Percentiles rank a stretch among this genome's conserved stretches.
phyloP scores from a whole-genome alignment of 2,113 vertebrate genomes.

The Peucedramus taeniatus region DNA sequence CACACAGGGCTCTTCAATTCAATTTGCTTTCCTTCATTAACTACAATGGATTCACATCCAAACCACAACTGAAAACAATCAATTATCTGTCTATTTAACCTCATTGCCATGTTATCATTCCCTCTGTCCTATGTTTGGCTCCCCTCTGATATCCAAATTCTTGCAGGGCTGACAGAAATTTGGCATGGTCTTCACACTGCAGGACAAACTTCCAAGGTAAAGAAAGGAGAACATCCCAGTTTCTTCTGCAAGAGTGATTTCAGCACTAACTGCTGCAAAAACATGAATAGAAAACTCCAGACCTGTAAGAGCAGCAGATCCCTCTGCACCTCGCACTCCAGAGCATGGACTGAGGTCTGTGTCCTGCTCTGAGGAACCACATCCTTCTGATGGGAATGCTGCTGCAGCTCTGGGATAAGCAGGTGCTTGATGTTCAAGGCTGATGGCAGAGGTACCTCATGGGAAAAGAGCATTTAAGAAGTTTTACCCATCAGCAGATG shows the following conservation, averaged over 20 bases:
- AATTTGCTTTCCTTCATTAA: constrained; percentile 12
- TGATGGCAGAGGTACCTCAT: background rate
- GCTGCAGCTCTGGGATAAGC: background rate
- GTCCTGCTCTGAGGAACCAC: background rate
- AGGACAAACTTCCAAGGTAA: background rate
- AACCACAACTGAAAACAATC: background rate
- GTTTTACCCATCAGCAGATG: background rate
- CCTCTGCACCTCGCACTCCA: background rate
- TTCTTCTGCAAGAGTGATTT: background rate
- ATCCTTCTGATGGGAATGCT: background rate
- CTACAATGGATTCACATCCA: background rate
- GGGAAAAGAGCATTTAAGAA: background rate
- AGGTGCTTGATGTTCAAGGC: background rate
- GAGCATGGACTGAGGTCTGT: background rate
- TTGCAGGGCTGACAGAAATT: background rate
- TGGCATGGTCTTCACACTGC: background rate
- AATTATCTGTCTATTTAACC: constrained; percentile 16
- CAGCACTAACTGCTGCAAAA: background rate
- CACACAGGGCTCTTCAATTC: background rate
- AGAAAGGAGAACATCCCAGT: background rate
- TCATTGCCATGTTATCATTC: background rate
- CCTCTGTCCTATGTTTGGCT: background rate
- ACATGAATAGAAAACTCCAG: background rate
- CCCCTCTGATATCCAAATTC: background rate
- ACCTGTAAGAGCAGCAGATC: background rate